These are phyloP conservation scores for Euclidia mi DNA, from an alignment of 2,888 invertebrate species.

Conservation along the genomic window DNA sequence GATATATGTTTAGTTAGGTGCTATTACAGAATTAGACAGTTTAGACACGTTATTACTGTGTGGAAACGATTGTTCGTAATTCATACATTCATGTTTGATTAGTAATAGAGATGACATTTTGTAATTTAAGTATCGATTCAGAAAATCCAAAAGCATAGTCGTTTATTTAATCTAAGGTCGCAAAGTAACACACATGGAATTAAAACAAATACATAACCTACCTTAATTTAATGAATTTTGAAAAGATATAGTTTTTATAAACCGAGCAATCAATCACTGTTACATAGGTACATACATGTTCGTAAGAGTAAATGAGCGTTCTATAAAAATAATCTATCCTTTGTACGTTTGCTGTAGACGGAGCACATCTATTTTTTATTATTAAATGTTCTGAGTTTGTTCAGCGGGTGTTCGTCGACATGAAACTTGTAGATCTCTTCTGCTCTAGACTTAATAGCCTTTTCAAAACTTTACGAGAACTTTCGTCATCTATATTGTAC, in stretches of 20 bases:
- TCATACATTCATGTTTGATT: background rate
- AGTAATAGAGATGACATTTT: no score
- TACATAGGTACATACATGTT: background rate
- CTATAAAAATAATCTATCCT: constrained; percentile 1
- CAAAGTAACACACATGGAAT: no score
- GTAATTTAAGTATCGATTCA: no score
- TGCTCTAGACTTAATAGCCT: constrained; percentile 19
- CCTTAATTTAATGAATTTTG: no score
- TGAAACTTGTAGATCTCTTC: constrained; percentile 24
- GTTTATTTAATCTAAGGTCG: no score
- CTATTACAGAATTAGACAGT: constrained; percentile 48
- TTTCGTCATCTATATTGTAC: constrained; percentile 19
- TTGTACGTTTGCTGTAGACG: constrained; percentile 16
- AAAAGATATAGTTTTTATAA: no score
- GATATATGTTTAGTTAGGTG: constrained; percentile 43
- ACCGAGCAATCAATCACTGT: constrained; percentile 3
- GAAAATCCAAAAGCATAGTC: no score
- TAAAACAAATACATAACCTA: no score
- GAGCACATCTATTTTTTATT: constrained; percentile 16
- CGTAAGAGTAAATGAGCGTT: background rate
- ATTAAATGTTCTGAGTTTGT: constrained; percentile 19
- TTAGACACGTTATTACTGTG: constrained; percentile 45
- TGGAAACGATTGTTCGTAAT: constrained; percentile 18
- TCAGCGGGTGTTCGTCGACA: constrained; percentile 15
- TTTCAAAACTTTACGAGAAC: constrained; percentile 37